Conservation (phyloP, 2,113 vertebrate species). For the Pygoscelis antarcticus region DNA sequence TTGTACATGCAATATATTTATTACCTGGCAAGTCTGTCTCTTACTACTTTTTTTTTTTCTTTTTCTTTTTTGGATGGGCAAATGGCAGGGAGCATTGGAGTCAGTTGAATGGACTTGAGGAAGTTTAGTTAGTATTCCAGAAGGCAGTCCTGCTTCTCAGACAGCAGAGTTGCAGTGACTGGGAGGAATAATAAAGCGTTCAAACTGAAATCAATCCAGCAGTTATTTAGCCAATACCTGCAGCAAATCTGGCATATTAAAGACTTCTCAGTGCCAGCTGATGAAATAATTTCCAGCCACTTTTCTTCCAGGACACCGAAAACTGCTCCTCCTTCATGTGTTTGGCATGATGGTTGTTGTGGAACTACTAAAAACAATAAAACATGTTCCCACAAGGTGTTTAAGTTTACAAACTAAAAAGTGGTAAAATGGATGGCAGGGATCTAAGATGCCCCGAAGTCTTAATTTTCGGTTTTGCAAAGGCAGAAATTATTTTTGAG, state of each 20-base stretch:
- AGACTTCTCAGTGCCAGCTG: constrained; percentile 37
- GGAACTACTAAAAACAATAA: constrained; percentile 26
- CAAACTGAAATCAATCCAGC: constrained; percentile 49
- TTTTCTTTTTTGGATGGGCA: neutral
- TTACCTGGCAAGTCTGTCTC: neutral
- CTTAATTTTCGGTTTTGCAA: neutral
- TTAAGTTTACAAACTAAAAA: constrained; percentile 23
- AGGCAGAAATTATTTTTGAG: neutral
- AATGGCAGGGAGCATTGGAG: neutral
- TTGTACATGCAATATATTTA: neutral
- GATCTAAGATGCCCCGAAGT: neutral
- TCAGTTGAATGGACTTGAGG: neutral
- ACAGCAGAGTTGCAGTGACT: neutral
- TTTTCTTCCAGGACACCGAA: neutral
- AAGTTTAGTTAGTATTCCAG: constrained; percentile 35
- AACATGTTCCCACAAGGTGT: constrained; percentile 24
- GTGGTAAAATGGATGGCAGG: neutral
- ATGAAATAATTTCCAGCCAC: constrained; percentile 43
- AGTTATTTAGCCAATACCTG: constrained; percentile 63
- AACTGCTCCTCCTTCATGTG: neutral
- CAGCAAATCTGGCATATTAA: constrained; percentile 53
- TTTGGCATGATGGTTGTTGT: constrained; percentile 31
- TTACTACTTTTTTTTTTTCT: neutral
- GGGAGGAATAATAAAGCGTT: constrained; percentile 32
- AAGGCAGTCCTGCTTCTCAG: neutral